phyloP scores from a whole-genome alignment of 2,797 vertebrate species.

The Chromobotia macracanthus region DNA sequence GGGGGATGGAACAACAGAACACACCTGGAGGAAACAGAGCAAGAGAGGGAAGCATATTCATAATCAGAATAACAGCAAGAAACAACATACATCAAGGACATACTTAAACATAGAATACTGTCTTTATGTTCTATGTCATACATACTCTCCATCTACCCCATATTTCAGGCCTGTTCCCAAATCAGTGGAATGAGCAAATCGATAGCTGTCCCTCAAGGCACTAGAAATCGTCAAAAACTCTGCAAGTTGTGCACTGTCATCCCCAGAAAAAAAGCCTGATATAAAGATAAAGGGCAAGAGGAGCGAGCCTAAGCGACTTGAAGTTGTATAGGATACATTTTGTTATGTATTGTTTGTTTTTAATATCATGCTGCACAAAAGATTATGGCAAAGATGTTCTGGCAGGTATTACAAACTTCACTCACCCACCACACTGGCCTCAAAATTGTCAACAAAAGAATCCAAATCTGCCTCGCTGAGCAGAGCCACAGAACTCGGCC shows the following conservation, averaged over 20 bases:
- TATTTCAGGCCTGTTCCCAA: slow-evolving; percentile 52
- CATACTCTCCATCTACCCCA: slow-evolving; percentile 62
- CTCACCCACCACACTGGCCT: slow-evolving; percentile 67
- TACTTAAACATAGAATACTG: background rate
- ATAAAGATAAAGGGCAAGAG: background rate
- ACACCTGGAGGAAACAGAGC: slow-evolving; percentile 44
- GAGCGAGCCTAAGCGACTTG: background rate
- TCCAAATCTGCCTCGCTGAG: slow-evolving; percentile 58
- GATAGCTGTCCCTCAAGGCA: slow-evolving; percentile 63
- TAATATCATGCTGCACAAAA: background rate
- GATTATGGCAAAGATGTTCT: background rate
- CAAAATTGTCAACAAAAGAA: slow-evolving; percentile 59
- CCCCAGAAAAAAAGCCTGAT: slow-evolving; percentile 63
- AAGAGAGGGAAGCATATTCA: background rate
- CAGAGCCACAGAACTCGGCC: slow-evolving; percentile 62
- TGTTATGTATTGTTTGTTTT: background rate
- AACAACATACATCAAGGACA: background rate
- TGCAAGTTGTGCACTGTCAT: slow-evolving; percentile 50
- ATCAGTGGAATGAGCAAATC: slow-evolving; percentile 62
- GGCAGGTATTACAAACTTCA: slow-evolving; percentile 19
- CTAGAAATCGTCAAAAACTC: slow-evolving; percentile 62
- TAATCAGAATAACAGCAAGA: background rate
- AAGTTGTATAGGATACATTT: background rate
- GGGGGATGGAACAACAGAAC: slow-evolving; percentile 65
- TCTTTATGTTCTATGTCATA: slow-evolving; percentile 6